Evolutionary conservation across 2,113 vertebrate genomes (phyloP), one percentile per base, ranked within the genome.

Genomic region (Anser brachyrhynchus): DNA sequence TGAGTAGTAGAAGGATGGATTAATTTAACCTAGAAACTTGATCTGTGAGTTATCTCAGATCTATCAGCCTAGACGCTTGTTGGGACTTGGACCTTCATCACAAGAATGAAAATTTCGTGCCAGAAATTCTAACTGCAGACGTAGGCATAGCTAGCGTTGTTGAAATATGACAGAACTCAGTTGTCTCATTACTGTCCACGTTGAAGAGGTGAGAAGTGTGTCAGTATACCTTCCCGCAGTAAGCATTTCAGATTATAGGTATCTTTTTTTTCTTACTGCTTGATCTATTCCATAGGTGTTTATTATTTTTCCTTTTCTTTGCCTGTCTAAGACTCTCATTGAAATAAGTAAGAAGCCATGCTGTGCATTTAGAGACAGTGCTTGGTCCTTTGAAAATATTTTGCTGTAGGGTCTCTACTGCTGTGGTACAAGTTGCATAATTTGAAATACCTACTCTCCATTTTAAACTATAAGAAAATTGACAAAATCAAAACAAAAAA

Each of bases 21-120:
- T 95, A 88, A 94, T 96, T 95, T 92, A 96, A 61, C 70, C 61
- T 70, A 87, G 95, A 84, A 95, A 93, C 92, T 75, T 3, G 49
- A 87, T 95, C 74, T 93, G 73, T 92, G 83, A 72, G 70, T 97
- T 97, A 95, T 93, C 88, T 96, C 39, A 58, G 58, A 44, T 90
- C 88, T 84, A 44, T 94, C 72, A 94, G 79, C 59, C 29, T 71
- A 18, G 82, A 31, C 92, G 35, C 95, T 92, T 96, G 95, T 95
- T 96, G 12, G 1, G 80, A 89, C 93, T 89, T 96, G 93, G 95
- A 92, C 79, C 57, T 2, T 13, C 89, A 66, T 87, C 0, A 0
- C 49, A 84, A 35, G 73, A 81, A 72, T 84, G 77, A 75, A 89
- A 78, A 89, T 90, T 92, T 93, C 88, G 71, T 81, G 90, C 93